A percentile compares a stretch with the other conserved stretches of the same genome.
Evolutionary conservation across 2,888 invertebrate species (phyloP).

Genomic region (Ecdyonurus torrentis): DNA sequence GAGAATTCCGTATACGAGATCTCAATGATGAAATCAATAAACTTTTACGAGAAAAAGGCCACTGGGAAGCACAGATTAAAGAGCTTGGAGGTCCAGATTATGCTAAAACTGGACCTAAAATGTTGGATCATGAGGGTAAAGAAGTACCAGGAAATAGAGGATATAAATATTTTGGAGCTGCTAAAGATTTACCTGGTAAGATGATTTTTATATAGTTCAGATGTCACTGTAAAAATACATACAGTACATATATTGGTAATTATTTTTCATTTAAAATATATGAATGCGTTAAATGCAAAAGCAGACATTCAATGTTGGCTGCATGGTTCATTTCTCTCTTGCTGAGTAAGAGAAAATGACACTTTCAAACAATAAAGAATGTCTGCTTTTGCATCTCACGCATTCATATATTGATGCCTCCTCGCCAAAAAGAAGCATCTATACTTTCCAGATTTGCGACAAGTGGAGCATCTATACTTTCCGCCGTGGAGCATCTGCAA

Average conservation of each 20-base stretch:
- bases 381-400: too few species aligned
- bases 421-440: too few species aligned
- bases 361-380: too few species aligned
- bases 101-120: conserved; percentile 75
- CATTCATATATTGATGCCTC: too few species aligned
- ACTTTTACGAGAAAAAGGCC: conserved; percentile 81
- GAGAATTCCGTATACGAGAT: conserved; percentile 94
- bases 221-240: conserved; percentile 4
- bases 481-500: too few species aligned
- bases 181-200: conserved; percentile 86
- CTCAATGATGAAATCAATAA: conserved; percentile 99
- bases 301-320: too few species aligned
- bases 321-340: too few species aligned
- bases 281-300: too few species aligned
- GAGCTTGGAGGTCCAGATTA: conserved; percentile 92
- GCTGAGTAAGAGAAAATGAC: too few species aligned
- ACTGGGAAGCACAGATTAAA: conserved; percentile 96
- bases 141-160: conserved; percentile 97
- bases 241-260: background rate
- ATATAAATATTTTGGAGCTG: conserved; percentile 97
- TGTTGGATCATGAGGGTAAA: conserved; percentile 84
- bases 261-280: background rate
- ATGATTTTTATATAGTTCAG: background rate
- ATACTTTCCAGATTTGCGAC: too few species aligned
- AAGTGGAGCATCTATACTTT: too few species aligned